These are phyloP conservation scores for Mesochorus sp. DNA, from an alignment of 2,888 invertebrate species.

Conservation along the genomic window DNA sequence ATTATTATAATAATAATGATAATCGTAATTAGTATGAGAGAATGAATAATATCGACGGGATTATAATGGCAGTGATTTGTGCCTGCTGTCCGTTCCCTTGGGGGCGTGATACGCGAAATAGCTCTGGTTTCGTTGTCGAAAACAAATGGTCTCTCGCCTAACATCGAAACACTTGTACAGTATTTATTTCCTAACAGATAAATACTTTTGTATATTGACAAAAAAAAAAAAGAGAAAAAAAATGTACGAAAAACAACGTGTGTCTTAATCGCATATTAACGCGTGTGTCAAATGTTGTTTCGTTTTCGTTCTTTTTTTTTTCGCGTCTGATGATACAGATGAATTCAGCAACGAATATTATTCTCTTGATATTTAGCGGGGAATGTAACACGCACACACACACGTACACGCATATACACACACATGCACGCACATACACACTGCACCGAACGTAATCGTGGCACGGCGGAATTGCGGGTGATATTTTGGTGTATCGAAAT, in stretches of 20 bases:
- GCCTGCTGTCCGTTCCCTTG: slow-evolving; percentile 22
- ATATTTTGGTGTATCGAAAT: slow-evolving; percentile 52
- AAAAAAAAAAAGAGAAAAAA: too few relatives aligned
- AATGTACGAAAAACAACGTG: slow-evolving; percentile 42
- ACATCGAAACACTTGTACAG: slow-evolving; percentile 53
- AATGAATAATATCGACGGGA: slow-evolving; percentile 10
- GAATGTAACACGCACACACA: slow-evolving; percentile 32
- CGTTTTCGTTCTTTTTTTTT: slow-evolving; percentile 8
- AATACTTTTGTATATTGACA: slow-evolving; percentile 55
- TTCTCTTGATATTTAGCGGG: slow-evolving; percentile 11
- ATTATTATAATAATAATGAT: neutral
- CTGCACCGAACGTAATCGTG: slow-evolving; percentile 40
- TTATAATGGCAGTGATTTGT: slow-evolving; percentile 49
- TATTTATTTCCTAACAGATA: slow-evolving; percentile 48
- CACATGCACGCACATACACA: slow-evolving; percentile 15
- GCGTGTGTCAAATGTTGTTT: slow-evolving; percentile 23
- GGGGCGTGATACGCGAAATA: slow-evolving; percentile 4
- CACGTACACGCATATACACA: neutral
- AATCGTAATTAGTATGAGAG: slow-evolving; percentile 15
- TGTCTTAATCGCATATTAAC: neutral
- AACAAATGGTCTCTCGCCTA: slow-evolving; percentile 36
- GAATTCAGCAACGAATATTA: slow-evolving; percentile 27
- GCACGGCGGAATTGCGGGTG: slow-evolving; percentile 43
- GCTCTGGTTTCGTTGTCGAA: slow-evolving; percentile 34
- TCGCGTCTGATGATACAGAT: slow-evolving; percentile 30